Evolutionary conservation across 2,113 vertebrate genomes (phyloP).

Genomic region (Trachemys scripta): DNA sequence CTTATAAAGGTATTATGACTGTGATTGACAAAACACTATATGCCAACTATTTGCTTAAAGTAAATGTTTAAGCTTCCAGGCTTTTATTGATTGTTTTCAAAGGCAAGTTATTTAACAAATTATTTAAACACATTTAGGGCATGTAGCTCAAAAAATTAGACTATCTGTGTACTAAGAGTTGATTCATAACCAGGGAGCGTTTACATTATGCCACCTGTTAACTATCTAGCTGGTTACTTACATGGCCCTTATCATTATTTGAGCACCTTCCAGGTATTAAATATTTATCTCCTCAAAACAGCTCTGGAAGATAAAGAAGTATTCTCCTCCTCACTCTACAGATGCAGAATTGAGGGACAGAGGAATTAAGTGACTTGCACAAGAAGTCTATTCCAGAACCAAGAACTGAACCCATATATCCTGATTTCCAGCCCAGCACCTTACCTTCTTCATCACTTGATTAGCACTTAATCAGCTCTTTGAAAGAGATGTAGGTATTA

Average conservation of each 20-base stretch:
- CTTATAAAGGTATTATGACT: neutral
- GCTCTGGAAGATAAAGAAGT: neutral
- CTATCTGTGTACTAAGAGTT: neutral
- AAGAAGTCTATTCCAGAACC: neutral
- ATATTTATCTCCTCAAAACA: neutral
- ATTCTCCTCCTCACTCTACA: neutral
- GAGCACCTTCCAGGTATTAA: neutral
- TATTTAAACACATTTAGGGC: neutral
- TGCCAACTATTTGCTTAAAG: neutral
- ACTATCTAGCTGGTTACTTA: neutral
- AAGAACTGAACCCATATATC: neutral
- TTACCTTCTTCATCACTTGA: neutral
- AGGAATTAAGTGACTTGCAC: neutral
- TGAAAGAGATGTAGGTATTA: neutral
- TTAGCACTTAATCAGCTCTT: neutral
- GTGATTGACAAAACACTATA: neutral
- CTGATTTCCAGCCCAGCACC: neutral
- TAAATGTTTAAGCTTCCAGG: neutral
- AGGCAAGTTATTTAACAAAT: neutral
- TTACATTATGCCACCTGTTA: neutral
- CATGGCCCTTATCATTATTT: neutral
- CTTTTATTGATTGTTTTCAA: neutral
- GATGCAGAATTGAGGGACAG: neutral
- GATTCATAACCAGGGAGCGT: neutral
- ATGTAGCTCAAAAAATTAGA: neutral